phyloP scores from a whole-genome alignment of 2,113 vertebrate species.

The Thamnophis sirtalis region DNA sequence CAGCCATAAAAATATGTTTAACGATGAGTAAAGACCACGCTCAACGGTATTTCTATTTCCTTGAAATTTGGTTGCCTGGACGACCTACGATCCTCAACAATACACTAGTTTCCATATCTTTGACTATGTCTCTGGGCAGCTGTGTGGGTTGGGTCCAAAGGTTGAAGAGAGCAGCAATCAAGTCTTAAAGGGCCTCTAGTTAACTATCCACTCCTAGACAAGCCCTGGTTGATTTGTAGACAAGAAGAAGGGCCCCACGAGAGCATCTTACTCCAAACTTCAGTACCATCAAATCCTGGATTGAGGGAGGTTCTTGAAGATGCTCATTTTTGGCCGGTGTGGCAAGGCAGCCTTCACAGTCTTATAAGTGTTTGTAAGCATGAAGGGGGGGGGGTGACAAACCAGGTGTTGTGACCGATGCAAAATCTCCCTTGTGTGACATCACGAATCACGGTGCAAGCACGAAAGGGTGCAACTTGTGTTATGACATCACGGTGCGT shows the following conservation, averaged over 20 bases:
- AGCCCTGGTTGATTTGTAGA: neutral
- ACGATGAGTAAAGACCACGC: neutral
- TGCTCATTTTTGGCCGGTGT: neutral
- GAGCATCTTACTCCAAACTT: neutral
- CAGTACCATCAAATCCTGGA: neutral
- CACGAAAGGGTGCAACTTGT: neutral
- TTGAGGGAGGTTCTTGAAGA: neutral
- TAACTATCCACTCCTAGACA: neutral
- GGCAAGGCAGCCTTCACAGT: neutral
- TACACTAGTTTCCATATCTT: neutral
- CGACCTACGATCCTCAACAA: neutral
- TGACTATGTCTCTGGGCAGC: neutral
- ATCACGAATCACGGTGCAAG: neutral
- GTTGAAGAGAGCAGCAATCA: neutral
- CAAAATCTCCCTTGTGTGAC: neutral
- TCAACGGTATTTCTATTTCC: neutral
- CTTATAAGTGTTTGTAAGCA: neutral
- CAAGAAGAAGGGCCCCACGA: neutral
- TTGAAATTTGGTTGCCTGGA: neutral
- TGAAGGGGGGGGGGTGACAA: neutral
- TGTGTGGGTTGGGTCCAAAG: neutral
- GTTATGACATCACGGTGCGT: neutral
- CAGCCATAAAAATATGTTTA: neutral
- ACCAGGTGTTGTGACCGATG: neutral
- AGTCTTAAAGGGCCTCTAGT: neutral